phyloP scores from a whole-genome alignment of 1,140 invertebrate species.

The Brachionus koreanus region DNA sequence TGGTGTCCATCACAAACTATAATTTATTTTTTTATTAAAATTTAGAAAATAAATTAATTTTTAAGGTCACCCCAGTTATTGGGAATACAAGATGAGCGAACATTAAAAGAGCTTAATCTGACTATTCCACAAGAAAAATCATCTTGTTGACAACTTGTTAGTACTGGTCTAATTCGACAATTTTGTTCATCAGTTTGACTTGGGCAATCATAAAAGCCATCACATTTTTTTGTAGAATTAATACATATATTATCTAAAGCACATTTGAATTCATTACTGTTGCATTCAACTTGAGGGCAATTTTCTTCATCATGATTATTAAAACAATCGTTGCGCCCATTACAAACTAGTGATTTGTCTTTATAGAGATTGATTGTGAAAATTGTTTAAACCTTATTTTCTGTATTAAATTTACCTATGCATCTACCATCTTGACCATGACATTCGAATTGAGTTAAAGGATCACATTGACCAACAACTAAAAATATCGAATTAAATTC shows the following conservation, averaged over 20 bases:
- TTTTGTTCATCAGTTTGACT: slow-evolving; percentile 16
- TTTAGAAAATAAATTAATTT: not conserved
- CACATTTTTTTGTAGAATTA: not conserved
- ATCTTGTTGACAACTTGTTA: not conserved
- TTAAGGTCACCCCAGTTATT: not conserved
- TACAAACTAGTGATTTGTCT: slow-evolving; percentile 20
- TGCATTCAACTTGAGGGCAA: slow-evolving; percentile 66
- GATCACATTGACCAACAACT: slow-evolving; percentile 37
- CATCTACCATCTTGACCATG: slow-evolving; percentile 20
- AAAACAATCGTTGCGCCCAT: slow-evolving; percentile 10
- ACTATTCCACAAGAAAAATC: slow-evolving; percentile 23
- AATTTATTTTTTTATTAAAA: too few species aligned
- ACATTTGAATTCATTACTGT: slow-evolving; percentile 84
- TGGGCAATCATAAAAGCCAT: slow-evolving; percentile 29
- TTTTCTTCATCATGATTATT: slow-evolving; percentile 37
- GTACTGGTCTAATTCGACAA: slow-evolving; percentile 2
- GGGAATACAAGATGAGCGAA: not conserved
- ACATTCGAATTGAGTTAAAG: slow-evolving; percentile 41
- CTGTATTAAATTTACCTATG: not conserved
- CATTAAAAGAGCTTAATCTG: not conserved
- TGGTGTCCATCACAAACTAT: slow-evolving; percentile 28
- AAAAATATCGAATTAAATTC: not conserved
- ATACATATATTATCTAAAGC: slow-evolving; percentile 49
- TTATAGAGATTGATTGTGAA: too few species aligned
- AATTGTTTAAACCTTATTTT: too few species aligned